phyloP scores from a whole-genome alignment of 2,113 vertebrate species.

The Oxygymnocypris stewartii region DNA sequence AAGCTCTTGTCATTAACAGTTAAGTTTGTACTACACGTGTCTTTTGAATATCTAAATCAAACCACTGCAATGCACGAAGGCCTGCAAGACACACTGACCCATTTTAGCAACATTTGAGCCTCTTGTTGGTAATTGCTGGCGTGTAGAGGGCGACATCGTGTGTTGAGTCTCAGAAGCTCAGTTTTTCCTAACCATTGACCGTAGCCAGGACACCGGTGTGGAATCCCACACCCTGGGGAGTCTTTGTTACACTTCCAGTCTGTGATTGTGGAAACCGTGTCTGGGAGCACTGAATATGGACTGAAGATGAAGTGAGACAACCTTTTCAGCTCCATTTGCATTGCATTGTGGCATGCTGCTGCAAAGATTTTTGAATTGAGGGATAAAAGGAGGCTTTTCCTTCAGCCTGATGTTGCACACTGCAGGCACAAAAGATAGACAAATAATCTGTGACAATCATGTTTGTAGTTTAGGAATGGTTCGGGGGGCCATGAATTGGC shows the following conservation, averaged over 20 bases:
- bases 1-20: neutral
- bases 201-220: neutral
- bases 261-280: conserved; percentile 18
- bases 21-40: neutral
- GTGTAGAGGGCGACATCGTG: conserved; percentile 35
- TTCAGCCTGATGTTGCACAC: neutral
- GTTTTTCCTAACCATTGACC: too few species aligned
- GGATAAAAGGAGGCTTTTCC: conserved; percentile 1
- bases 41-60: conserved; percentile 19
- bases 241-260: conserved; percentile 11
- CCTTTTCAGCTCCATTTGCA: neutral
- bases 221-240: conserved; percentile 31
- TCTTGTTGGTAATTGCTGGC: neutral
- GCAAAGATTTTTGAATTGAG: neutral
- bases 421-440: neutral
- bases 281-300: neutral
- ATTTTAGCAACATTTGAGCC: conserved; percentile 18
- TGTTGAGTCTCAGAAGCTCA: neutral
- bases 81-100: conserved; percentile 49
- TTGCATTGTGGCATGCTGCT: conserved; percentile 7
- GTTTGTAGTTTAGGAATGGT: neutral
- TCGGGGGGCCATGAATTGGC: neutral
- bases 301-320: neutral
- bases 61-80: neutral
- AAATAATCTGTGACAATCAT: conserved; percentile 24